Conservation (phyloP, 2,888 invertebrate genomes). For the Agrochola lychnidis region DNA sequence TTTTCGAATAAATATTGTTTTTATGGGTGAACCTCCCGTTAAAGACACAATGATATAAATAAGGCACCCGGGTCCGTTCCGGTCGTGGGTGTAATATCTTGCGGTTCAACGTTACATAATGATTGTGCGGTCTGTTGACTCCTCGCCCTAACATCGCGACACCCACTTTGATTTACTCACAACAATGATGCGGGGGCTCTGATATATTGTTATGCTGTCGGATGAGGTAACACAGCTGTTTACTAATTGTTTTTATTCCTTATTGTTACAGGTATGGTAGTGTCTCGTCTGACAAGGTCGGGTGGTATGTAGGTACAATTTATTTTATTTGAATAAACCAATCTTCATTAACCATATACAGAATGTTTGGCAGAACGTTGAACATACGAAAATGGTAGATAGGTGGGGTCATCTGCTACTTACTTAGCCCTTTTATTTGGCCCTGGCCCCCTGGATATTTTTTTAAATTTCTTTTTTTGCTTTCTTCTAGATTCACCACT, state of each 20-base stretch:
- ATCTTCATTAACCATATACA: constrained; percentile 4
- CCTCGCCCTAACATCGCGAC: constrained; percentile 67
- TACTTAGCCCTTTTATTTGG: too few relatives aligned
- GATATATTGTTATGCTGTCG: constrained; percentile 79
- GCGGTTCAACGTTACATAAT: constrained; percentile 65
- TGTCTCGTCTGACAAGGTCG: constrained; percentile 72
- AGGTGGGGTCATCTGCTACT: too few relatives aligned
- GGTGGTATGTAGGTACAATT: constrained; percentile 48
- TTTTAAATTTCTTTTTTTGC: too few relatives aligned
- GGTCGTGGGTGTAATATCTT: constrained; percentile 66
- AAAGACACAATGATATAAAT: constrained; percentile 66
- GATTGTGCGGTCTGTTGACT: constrained; percentile 63
- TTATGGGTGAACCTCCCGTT: constrained; percentile 52
- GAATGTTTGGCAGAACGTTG: too few relatives aligned
- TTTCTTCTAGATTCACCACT: too few relatives aligned
- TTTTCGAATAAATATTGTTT: constrained; percentile 52
- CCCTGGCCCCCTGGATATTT: too few relatives aligned
- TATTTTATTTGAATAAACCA: constrained; percentile 33
- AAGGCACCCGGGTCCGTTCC: constrained; percentile 53
- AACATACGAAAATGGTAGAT: too few relatives aligned
- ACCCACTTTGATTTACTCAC: constrained; percentile 80
- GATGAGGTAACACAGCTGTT: constrained; percentile 82
- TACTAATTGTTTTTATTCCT: constrained; percentile 86
- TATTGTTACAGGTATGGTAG: constrained; percentile 86
- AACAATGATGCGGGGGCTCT: constrained; percentile 88